phyloP scores from a whole-genome alignment of 2,888 invertebrate genomes.

The Chironomus riparius region DNA sequence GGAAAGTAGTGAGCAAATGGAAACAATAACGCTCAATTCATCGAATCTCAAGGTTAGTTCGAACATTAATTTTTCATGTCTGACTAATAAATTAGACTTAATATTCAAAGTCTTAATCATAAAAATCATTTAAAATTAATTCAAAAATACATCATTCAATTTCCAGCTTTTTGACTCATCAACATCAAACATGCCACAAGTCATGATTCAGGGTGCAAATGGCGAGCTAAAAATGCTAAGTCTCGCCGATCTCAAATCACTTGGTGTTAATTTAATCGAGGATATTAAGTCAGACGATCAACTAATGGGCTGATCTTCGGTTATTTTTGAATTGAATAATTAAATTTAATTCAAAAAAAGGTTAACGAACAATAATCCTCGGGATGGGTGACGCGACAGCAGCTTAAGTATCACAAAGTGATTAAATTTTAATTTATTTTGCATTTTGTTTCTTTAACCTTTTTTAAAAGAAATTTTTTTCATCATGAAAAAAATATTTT shows the following conservation, averaged over 20 bases:
- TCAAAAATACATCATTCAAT: not conserved
- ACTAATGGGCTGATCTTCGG: slow-evolving; percentile 26
- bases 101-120: too few relatives aligned
- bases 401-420: not conserved
- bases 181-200: slow-evolving; percentile 58
- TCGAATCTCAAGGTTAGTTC: slow-evolving; percentile 37
- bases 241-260: slow-evolving; percentile 62
- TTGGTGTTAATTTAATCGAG: slow-evolving; percentile 14
- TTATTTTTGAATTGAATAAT: slow-evolving; percentile 27
- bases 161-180: not conserved
- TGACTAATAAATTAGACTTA: too few relatives aligned
- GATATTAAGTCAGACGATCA: slow-evolving; percentile 23
- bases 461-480: not conserved
- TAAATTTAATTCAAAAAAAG: slow-evolving; percentile 25
- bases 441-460: too few relatives aligned
- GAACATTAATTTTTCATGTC: too few relatives aligned
- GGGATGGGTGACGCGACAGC: not conserved
- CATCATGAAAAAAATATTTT: not conserved
- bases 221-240: slow-evolving; percentile 75
- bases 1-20: slow-evolving; percentile 66
- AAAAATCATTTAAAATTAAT: not conserved
- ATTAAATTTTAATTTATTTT: not conserved
- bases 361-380: not conserved
- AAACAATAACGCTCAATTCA: slow-evolving; percentile 62
- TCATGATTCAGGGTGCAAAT: slow-evolving; percentile 65